Conservation (phyloP, 2,113 vertebrate species). For the Gymnarchus niloticus region DNA sequence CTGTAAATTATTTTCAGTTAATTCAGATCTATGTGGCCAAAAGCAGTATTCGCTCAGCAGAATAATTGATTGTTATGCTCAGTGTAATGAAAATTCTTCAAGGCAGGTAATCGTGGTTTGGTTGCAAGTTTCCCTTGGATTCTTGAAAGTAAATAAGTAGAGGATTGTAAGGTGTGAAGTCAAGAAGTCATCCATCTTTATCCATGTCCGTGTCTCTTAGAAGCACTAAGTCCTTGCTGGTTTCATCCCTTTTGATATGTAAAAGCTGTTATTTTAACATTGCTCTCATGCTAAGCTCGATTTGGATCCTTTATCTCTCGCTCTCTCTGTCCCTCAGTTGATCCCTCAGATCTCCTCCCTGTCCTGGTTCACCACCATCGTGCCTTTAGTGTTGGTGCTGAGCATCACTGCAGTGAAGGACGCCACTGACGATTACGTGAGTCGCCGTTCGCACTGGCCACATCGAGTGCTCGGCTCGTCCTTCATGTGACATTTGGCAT, state of each 20-base stretch:
- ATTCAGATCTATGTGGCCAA: background rate
- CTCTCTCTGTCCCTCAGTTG: slow-evolving; percentile 64
- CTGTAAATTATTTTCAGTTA: slow-evolving; percentile 2
- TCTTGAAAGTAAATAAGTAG: background rate
- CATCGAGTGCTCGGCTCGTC: background rate
- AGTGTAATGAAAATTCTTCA: background rate
- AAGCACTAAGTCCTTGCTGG: background rate
- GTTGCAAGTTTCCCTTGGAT: background rate
- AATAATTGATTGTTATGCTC: background rate
- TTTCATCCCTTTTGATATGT: background rate
- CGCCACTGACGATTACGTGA: slow-evolving; percentile 90
- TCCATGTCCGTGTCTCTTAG: background rate
- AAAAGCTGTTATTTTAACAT: too few species aligned
- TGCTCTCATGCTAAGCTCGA: background rate
- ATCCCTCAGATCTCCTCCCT: slow-evolving; percentile 94
- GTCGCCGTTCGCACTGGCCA: slow-evolving; percentile 36
- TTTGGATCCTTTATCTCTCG: background rate
- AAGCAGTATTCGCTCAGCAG: background rate
- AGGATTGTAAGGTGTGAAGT: background rate
- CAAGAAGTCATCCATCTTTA: background rate
- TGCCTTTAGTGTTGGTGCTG: slow-evolving; percentile 95
- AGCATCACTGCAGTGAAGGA: slow-evolving; percentile 95
- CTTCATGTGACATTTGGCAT: background rate
- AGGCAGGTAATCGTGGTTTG: background rate
- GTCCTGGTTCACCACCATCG: slow-evolving; percentile 97